Evolutionary conservation across 2,113 vertebrate genomes (phyloP), one percentile per base, ranked within the genome.

Genomic region (Danionella cerebrum): DNA sequence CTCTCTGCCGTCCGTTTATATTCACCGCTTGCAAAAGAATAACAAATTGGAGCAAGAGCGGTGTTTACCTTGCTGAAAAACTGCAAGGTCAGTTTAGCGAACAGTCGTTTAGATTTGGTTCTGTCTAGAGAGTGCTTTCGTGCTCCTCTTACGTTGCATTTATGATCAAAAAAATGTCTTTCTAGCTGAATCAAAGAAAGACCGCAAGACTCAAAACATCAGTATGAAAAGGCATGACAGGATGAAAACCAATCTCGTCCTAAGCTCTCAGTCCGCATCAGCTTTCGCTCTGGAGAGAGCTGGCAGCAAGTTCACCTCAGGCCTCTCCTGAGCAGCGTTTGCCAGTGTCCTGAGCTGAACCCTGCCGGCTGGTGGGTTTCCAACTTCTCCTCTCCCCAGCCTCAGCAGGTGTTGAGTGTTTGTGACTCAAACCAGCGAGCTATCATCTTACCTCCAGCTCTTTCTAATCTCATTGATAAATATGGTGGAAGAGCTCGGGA

Each of bases 351-450:
- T 82, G 65, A 24, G 39, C 25, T 85, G 79, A 86, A 85, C 83
- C 58, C 62, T 59, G 68, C 69, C 72, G 76, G 77, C 58, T 76
- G 74, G 81, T 77, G 76, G 67, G 70, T 52, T 63, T 65, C 62
- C 69, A 74, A 77, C 22, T 50, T 41, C 53, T 65, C 72, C 70
- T 60, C 64, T 67, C 74, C 65, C 73, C 77, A 83, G 76, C 76
- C 76, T 39, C 80, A 84, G 81, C 83, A 85, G 83, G 84, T 86
- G 82, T 79, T 73, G 78, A 68, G 80, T 76, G 82, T 82, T 85
- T 84, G 72, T 69, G 77, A 77, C 69, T 57, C 79, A 52, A 73
- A 59, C 80, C 67, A 58, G 78, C 77, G 72, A 27, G 18, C 44
- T 59, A 45, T 71, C 63, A 51, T 50, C 64, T 67, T 71, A 31